These are phyloP conservation scores for Cladopsammia gracilis DNA, from an alignment of 64 coral and sea anemone species.

Conservation along the genomic window DNA sequence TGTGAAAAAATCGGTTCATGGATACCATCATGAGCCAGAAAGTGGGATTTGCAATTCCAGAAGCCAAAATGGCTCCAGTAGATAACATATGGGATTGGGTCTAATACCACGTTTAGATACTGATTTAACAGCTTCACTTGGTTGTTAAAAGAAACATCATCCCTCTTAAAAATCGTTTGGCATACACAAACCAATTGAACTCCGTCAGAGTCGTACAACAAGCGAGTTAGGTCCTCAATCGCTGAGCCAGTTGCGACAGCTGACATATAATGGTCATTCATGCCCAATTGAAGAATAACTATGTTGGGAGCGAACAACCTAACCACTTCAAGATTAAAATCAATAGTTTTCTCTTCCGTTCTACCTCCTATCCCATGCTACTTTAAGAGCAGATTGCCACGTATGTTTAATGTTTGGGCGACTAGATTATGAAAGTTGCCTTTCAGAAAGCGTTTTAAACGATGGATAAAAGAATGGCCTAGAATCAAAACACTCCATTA, in stretches of 20 bases:
- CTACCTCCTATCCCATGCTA: constrained; percentile 25
- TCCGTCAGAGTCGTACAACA: neutral
- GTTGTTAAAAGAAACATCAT: neutral
- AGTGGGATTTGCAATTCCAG: neutral
- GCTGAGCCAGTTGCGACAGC: neutral
- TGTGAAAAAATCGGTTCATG: too few species aligned
- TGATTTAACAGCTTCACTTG: neutral
- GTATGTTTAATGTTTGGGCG: neutral
- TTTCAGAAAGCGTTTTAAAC: neutral
- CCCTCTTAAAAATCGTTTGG: neutral
- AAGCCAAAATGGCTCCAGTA: constrained; percentile 23
- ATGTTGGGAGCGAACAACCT: neutral
- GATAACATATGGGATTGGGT: neutral
- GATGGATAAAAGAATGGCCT: constrained; percentile 16
- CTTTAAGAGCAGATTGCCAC: neutral
- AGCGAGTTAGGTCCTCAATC: neutral
- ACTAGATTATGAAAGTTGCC: too few species aligned
- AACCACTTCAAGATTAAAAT: neutral
- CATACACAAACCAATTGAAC: neutral
- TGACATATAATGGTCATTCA: neutral
- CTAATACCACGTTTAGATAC: constrained; percentile 9
- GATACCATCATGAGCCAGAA: neutral
- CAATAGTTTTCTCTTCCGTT: neutral
- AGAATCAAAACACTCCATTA: neutral
- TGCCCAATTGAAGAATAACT: constrained; percentile 7